These are phyloP conservation scores for Nowickia ferox DNA, from an alignment of 2,888 invertebrate genomes.

Conservation along the genomic window DNA sequence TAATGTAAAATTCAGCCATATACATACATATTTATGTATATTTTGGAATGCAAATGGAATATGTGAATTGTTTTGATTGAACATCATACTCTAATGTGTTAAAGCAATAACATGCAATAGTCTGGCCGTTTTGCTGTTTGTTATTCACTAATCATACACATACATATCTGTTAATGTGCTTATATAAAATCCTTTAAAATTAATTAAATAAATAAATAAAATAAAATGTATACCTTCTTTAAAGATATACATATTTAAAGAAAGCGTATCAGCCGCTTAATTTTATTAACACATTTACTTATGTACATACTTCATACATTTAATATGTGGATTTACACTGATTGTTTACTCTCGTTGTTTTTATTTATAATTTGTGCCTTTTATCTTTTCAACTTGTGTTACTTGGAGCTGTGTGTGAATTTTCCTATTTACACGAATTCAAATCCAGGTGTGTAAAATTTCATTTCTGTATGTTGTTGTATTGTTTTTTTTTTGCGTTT, in stretches of 20 bases:
- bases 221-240: too few species aligned
- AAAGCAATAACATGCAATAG: too few species aligned
- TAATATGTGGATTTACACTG: background rate
- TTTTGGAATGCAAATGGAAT: too few species aligned
- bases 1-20: too few species aligned
- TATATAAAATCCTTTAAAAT: too few species aligned
- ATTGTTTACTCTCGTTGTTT: slow-evolving; percentile 16
- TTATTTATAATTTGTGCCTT: background rate
- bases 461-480: slow-evolving; percentile 27
- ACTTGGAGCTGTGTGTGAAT: slow-evolving; percentile 37
- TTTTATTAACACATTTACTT: slow-evolving; percentile 4
- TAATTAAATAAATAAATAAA: too few species aligned
- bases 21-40: too few species aligned
- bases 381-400: slow-evolving; percentile 25
- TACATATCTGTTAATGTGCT: too few species aligned
- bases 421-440: slow-evolving; percentile 32
- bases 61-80: too few species aligned
- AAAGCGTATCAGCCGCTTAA: slow-evolving; percentile 22
- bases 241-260: background rate
- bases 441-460: slow-evolving; percentile 58
- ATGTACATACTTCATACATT: background rate
- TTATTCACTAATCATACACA: too few species aligned
- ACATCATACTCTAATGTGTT: too few species aligned
- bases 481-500: background rate
- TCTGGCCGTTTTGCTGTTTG: too few species aligned